Conservation (phyloP, 1,140 invertebrate species). For the Macrobrachium rosenbergii region DNA sequence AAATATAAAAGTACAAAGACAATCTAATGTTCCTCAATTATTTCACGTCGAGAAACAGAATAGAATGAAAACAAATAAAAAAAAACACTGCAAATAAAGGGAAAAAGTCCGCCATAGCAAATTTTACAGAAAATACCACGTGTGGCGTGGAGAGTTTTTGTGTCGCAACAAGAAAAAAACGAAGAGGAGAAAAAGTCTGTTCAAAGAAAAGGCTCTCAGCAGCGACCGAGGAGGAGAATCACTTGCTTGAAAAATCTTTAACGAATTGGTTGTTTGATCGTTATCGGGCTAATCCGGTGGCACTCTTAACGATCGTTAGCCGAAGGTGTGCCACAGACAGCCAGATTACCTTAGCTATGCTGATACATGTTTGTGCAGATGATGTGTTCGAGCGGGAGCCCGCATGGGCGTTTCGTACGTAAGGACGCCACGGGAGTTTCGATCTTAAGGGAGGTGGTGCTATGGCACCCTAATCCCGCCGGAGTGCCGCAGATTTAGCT, state of each 20-base stretch:
- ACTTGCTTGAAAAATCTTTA: constrained; percentile 19
- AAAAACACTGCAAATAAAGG: too few species aligned
- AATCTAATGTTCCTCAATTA: too few species aligned
- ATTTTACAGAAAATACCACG: too few species aligned
- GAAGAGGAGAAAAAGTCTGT: too few species aligned
- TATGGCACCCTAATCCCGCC: too few species aligned
- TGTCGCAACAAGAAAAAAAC: too few species aligned
- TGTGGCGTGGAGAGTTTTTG: too few species aligned
- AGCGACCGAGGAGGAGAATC: not conserved
- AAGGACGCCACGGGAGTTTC: not conserved
- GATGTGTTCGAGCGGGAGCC: not conserved
- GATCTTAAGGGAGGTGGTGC: not conserved
- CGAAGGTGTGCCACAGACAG: not conserved
- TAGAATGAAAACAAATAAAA: too few species aligned
- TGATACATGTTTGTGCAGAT: constrained; percentile 26
- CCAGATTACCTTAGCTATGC: not conserved
- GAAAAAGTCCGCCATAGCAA: too few species aligned
- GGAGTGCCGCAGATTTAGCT: too few species aligned
- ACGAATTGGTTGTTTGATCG: constrained; percentile 25
- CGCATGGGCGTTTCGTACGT: not conserved
- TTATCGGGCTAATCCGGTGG: constrained; percentile 9
- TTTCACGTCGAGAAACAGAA: too few species aligned
- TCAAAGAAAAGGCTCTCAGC: too few species aligned
- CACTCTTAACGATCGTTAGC: not conserved
- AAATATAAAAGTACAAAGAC: not conserved